Evolutionary conservation across 2,888 invertebrate genomes (phyloP), one percentile per base, ranked within the genome.

Genomic region (Acrocyrtus sp.): DNA sequence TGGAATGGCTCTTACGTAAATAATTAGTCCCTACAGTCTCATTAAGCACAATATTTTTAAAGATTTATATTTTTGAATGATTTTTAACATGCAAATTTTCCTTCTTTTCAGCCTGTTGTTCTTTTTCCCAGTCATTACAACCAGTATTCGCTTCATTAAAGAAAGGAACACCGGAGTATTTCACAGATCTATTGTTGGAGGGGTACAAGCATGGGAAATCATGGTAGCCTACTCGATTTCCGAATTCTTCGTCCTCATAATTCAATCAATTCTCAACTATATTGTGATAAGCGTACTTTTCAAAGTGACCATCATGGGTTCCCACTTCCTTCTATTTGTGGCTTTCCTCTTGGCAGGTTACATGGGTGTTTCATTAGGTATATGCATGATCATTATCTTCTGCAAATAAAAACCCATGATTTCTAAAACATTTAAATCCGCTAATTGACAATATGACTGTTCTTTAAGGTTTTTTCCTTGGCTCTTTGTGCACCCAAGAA

Each of bases 401-500:
- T 10, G 39, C 48, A 39, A 63, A 65, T 4, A 6, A 22, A 22
- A 50, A 22, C 4, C 8, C 4, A 54, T 19, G 17, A 3, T 24
- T 53, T n/a, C 15, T n/a, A 27, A n/a, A 29, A 54, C 22, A 19
- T 29, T 26, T 8, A 57, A n/a, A 17, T 50, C 6, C 19, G 19
- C 45, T 17, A 8, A 17, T 47, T 47, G n/a, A n/a, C n/a, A n/a
- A n/a, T n/a, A n/a, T 47, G 6, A 50, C 19, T 45, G 1, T 3
- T 57, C 2, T 82, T 82, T 5, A 80, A 89, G 89, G 94, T 63
- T 94, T 96, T 85, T 91, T 96, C 50, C 94, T 96, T 81, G 95
- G 96, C 0, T 93, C 95, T 0, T 89, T 95, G 47, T 96, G 95
- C 85, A 93, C 94, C 83, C 86, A 95, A 76, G 96, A 96, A 84